A percentile compares a stretch with the other conserved stretches of the same genome.
These are phyloP conservation scores for Ophioderma brevispina DNA, from an alignment of 35 echinoderm and acorn worm species.

Conservation along the genomic window DNA sequence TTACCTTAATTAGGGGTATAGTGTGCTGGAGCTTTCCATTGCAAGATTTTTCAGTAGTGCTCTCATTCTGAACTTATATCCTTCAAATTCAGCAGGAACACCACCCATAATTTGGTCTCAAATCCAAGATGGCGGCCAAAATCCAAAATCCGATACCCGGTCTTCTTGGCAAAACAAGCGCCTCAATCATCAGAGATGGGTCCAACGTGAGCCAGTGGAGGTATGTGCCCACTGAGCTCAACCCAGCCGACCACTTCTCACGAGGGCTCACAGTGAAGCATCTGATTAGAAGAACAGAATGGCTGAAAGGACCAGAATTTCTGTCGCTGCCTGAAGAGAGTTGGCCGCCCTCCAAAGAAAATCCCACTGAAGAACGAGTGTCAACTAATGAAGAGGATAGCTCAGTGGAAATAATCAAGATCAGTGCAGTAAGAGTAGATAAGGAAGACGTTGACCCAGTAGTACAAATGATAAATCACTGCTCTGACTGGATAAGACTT, in stretches of 20 bases:
- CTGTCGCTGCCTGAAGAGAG: constrained; percentile 2
- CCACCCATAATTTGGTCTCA: too few species aligned
- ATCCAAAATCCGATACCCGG: constrained; percentile 59
- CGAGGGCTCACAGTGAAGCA: constrained; percentile 18
- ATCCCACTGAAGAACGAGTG: background rate
- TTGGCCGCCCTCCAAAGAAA: constrained; percentile 7
- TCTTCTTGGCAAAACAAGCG: constrained; percentile 48
- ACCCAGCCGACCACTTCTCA: constrained; percentile 56
- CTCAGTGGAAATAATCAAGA: background rate
- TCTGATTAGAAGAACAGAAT: constrained; percentile 1
- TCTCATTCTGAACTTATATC: too few species aligned
- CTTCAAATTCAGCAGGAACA: too few species aligned
- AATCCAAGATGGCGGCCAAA: too few species aligned
- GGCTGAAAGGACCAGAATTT: constrained; percentile 47
- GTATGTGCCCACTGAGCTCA: constrained; percentile 39
- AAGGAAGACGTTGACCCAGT: too few species aligned
- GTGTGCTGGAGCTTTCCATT: too few species aligned
- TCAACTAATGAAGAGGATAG: background rate
- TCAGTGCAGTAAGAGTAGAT: background rate
- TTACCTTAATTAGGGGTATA: too few species aligned
- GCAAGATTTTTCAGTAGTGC: too few species aligned
- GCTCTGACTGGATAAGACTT: background rate
- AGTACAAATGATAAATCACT: too few species aligned
- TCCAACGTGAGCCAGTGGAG: constrained; percentile 25
- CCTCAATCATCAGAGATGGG: constrained; percentile 48